Evolutionary conservation across 2,113 vertebrate species (phyloP), one percentile per base, ranked within the genome.

Genomic region (Formicarius rufipectus): DNA sequence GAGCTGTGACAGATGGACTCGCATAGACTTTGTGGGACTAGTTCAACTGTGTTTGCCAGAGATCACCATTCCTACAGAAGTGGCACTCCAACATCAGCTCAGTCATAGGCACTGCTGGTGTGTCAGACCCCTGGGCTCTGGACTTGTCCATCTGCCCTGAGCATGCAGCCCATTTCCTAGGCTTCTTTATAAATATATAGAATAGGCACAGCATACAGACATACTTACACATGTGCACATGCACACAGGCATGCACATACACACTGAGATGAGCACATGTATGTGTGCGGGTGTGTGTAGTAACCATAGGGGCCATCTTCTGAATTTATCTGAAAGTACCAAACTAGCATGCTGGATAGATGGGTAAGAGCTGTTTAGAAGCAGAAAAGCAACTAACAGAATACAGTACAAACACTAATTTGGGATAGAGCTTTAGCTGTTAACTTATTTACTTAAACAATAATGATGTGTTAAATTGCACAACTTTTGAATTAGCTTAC

Each of bases 81-180:
- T 53, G 55, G 33, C 83, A 50, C 63, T 74, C 55, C 59, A 71
- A 31, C 31, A 28, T 59, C 2, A 2, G 44, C 33, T 35, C 35
- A 6, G 27, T 50, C 10, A 0, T 13, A 60, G 90, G 33, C 40
- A 18, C 5, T 1, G 1, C 28, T 0, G 0, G 1, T 28, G 40
- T 62, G 42, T 60, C 85, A 62, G 44, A 87, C 33, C 37, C 42
- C 0, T 0, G 37, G 45, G 53, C n/a, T n/a, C n/a, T n/a, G n/a
- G n/a, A n/a, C 77, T 52, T 19, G 66, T 53, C 21, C 50, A 83
- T 1, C 4, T 35, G 44, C 49, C 58, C 23, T 14, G 17, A 44
- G 62, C 22, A 31, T 9, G n/a, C 47, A 68, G 52, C 28, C 6
- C 7, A 14, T 23, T 76, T 79, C 27, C 71, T 52, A 25, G n/a